A percentile compares a stretch with the other conserved stretches of the same genome.
Conservation (phyloP, 2,888 invertebrate genomes). For the Chaetogeoica ovagalla region DNA sequence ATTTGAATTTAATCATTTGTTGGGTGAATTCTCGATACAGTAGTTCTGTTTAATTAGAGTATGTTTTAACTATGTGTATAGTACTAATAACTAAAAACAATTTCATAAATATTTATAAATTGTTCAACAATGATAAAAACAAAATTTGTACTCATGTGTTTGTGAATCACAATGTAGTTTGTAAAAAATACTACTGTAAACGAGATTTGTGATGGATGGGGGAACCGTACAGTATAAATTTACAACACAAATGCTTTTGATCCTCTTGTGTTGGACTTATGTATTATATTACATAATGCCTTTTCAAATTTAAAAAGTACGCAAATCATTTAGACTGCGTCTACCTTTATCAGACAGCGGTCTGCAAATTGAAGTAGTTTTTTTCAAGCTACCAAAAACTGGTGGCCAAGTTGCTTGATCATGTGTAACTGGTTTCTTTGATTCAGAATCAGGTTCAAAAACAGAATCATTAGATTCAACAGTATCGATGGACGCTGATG, state of each 20-base stretch:
- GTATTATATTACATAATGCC: not conserved
- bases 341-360: slow-evolving; percentile 49
- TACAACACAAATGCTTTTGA: slow-evolving; percentile 37
- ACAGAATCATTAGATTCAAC: slow-evolving; percentile 49
- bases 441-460: slow-evolving; percentile 42
- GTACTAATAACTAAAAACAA: slow-evolving; percentile 49
- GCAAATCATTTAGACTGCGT: slow-evolving; percentile 48
- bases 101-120: slow-evolving; percentile 51
- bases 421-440: slow-evolving; percentile 41
- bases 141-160: slow-evolving; percentile 52
- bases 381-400: slow-evolving; percentile 47
- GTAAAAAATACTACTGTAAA: slow-evolving; percentile 41
- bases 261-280: slow-evolving; percentile 4
- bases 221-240: slow-evolving; percentile 12
- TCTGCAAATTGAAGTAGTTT: slow-evolving; percentile 45
- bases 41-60: slow-evolving; percentile 14
- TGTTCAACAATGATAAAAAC: slow-evolving; percentile 52
- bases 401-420: slow-evolving; percentile 52
- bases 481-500: slow-evolving; percentile 41
- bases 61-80: slow-evolving; percentile 30
- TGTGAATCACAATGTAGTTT: slow-evolving; percentile 51
- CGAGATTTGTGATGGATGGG: slow-evolving; percentile 14
- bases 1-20: not conserved
- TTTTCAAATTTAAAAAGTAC: slow-evolving; percentile 42
- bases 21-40: slow-evolving; percentile 19